Evolutionary conservation across 2,888 invertebrate genomes (phyloP).

Genomic region (Philereme vetulata): DNA sequence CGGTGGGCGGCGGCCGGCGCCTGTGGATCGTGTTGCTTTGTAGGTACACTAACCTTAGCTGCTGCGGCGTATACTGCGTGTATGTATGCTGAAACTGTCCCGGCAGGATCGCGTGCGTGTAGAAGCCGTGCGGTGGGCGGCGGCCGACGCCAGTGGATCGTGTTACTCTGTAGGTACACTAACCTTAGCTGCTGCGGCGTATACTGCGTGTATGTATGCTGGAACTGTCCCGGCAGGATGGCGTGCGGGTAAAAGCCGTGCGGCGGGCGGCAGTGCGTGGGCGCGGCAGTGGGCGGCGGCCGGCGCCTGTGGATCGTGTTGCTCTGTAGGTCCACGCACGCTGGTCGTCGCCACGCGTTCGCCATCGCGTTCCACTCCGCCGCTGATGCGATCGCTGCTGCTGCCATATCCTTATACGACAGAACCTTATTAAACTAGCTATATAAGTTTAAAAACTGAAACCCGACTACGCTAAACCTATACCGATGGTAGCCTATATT

Average conservation of each 20-base stretch:
- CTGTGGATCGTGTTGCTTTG: constrained; percentile 95
- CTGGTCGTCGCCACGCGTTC: constrained; percentile 89
- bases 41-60: too few relatives aligned
- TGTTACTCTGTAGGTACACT: not conserved
- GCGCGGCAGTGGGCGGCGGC: constrained; percentile 36
- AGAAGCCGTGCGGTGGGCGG: constrained; percentile 55
- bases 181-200: constrained; percentile 89
- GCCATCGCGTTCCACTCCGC: constrained; percentile 95
- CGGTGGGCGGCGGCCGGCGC: constrained; percentile 56
- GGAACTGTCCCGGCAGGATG: constrained; percentile 98
- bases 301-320: constrained; percentile 89
- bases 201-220: constrained; percentile 92
- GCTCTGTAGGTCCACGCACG: constrained; percentile 96
- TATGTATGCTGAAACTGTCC: constrained; percentile 98
- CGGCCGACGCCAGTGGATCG: too few relatives aligned
- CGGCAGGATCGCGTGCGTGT: constrained; percentile 96
- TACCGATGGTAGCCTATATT: too few relatives aligned
- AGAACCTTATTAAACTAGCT: not conserved
- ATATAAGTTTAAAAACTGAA: too few relatives aligned
- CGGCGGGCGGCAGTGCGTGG: constrained; percentile 69
- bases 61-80: constrained; percentile 90
- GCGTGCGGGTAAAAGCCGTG: constrained; percentile 93
- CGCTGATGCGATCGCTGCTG: constrained; percentile 93
- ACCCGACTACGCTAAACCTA: too few relatives aligned
- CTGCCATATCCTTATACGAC: constrained; percentile 86